Evolutionary conservation across 2,113 vertebrate species (phyloP).

Genomic region (Mobula hypostoma): DNA sequence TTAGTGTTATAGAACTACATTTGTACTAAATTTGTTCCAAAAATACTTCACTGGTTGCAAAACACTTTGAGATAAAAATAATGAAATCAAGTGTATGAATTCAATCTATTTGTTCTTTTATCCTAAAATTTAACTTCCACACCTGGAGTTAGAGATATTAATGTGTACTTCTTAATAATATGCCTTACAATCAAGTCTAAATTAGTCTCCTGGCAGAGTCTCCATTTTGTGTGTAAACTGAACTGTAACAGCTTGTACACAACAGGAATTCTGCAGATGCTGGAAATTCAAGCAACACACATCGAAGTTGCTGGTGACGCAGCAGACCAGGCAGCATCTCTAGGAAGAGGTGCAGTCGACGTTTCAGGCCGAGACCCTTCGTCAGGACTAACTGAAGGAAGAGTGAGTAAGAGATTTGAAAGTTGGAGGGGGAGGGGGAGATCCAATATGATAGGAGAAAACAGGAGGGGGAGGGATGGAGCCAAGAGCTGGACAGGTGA

Average conservation of each 20-base stretch:
- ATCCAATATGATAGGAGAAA: too few relatives aligned
- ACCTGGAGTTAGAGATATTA: not conserved
- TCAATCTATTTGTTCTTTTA: not conserved
- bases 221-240: not conserved
- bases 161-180: not conserved
- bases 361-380: too few relatives aligned
- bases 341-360: too few relatives aligned
- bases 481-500: too few relatives aligned
- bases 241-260: not conserved
- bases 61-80: not conserved
- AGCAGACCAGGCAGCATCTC: too few relatives aligned
- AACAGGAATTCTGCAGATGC: too few relatives aligned
- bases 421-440: too few relatives aligned
- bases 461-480: too few relatives aligned
- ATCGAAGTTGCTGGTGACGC: too few relatives aligned
- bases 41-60: not conserved
- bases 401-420: too few relatives aligned
- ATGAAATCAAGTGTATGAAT: not conserved
- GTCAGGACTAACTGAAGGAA: too few relatives aligned
- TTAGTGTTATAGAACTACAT: not conserved
- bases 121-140: not conserved
- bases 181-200: not conserved
- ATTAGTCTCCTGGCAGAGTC: not conserved
- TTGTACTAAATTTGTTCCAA: not conserved
- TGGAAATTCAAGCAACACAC: too few relatives aligned